phyloP scores from a whole-genome alignment of 2,888 invertebrate genomes.

The Empis stercorea region DNA sequence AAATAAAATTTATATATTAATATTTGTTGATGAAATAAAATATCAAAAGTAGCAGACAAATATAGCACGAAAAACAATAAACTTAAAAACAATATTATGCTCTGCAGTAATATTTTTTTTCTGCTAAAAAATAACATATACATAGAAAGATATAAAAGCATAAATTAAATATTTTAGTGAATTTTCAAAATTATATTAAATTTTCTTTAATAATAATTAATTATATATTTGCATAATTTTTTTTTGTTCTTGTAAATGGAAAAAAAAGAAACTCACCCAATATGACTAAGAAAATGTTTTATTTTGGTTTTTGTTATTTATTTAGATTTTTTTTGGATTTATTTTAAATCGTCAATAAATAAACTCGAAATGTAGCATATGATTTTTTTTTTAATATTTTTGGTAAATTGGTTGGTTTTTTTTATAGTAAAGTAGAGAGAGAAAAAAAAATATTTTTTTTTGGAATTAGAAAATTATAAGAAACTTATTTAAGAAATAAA shows the following conservation, averaged over 20 bases:
- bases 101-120: no score
- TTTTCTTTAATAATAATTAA: no score
- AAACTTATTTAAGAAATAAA: no score
- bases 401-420: not conserved
- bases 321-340: not conserved
- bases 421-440: not conserved
- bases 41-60: no score
- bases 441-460: not conserved
- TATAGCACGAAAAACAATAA: no score
- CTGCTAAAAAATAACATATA: no score
- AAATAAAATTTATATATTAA: no score
- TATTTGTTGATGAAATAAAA: no score
- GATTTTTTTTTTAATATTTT: not conserved
- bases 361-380: not conserved
- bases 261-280: conserved; percentile 15
- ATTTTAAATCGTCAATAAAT: not conserved
- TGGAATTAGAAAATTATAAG: not conserved
- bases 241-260: conserved; percentile 3
- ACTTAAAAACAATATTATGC: no score
- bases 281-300: conserved; percentile 8
- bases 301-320: not conserved
- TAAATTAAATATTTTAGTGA: no score
- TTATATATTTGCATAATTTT: not conserved
- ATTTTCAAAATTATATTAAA: no score
- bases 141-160: no score